phyloP scores from a whole-genome alignment of 2,888 invertebrate genomes.

The Rhamnusium bicolor region DNA sequence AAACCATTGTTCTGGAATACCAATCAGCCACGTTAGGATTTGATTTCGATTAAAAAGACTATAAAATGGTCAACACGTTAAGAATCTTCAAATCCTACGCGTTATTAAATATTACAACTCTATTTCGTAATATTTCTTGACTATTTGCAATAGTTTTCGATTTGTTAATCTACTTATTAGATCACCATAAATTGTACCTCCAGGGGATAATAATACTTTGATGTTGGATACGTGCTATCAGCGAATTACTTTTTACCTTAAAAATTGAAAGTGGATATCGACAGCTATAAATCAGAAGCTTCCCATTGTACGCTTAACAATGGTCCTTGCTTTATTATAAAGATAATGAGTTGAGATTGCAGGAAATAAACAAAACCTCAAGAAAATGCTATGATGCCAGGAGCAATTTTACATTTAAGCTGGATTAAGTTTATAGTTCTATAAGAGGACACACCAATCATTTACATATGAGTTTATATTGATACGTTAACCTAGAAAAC shows the following conservation, averaged over 20 bases:
- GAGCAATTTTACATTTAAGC: not conserved
- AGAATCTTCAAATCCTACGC: too few species aligned
- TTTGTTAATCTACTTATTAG: not conserved
- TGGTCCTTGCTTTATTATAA: constrained; percentile 1
- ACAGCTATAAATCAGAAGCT: constrained; percentile 26
- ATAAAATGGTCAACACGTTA: too few species aligned
- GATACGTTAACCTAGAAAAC: too few species aligned
- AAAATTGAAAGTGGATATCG: constrained; percentile 31
- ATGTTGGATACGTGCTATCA: constrained; percentile 29
- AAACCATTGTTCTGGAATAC: too few species aligned
- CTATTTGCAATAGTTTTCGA: not conserved
- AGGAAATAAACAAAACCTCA: not conserved
- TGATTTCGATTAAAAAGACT: too few species aligned
- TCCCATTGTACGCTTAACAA: constrained; percentile 19
- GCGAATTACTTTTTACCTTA: constrained; percentile 28
- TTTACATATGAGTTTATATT: too few species aligned
- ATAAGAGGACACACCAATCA: too few species aligned
- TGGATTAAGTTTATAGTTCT: not conserved
- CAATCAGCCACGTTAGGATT: too few species aligned
- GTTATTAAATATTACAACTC: too few species aligned
- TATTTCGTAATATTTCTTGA: not conserved
- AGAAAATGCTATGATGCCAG: not conserved
- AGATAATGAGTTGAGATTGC: constrained; percentile 10
- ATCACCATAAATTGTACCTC: constrained; percentile 1
- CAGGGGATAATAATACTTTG: constrained; percentile 26